Evolutionary conservation across 2,888 invertebrate genomes (phyloP), one percentile per base, ranked within the genome.

Genomic region (Protophormia terraenovae): DNA sequence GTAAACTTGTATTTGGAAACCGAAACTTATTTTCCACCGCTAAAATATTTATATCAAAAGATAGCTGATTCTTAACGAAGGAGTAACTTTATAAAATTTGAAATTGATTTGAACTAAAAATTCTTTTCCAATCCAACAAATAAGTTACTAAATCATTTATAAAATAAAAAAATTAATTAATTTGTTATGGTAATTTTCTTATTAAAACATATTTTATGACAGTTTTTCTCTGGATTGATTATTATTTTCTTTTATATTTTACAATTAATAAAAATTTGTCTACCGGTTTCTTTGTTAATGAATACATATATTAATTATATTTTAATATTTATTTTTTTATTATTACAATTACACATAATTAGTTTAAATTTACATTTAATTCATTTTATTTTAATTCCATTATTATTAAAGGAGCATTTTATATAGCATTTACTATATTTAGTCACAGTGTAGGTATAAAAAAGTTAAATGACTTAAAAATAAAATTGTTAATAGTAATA

Each of bases 391-490:
- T 58, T 41, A 41, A n/a, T 73, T 50, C 24, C n/a, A n/a, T n/a
- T n/a, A n/a, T n/a, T n/a, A n/a, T n/a, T n/a, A n/a, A n/a, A 72
- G 55, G 35, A 78, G 29, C 8, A 12, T 41, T 76, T 64, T 24
- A 19, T 35, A 8, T 47, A 58, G 55, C 35, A 2, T 45, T 50
- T 76, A 22, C 27, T 75, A 29, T 29, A 6, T 27, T 45, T 24
- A 27, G 64, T 55, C 12, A 66, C 72, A 72, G 69, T 76, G 69
- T 78, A 75, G 85, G 82, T 85, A 85, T 85, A 82, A 85, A 80
- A 85, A 85, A 79, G 82, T 85, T 77, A 47, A 73, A 78, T 81
- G 78, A 62, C 84, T 82, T 85, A 82, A 71, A 84, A 77, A 80
- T 80, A 67, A 84, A 81, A 75, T 81, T 62, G n/a, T 78, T 73